These are phyloP conservation scores for Harpagifer antarcticus DNA, from an alignment of 2,797 vertebrate species.

Conservation along the genomic window DNA sequence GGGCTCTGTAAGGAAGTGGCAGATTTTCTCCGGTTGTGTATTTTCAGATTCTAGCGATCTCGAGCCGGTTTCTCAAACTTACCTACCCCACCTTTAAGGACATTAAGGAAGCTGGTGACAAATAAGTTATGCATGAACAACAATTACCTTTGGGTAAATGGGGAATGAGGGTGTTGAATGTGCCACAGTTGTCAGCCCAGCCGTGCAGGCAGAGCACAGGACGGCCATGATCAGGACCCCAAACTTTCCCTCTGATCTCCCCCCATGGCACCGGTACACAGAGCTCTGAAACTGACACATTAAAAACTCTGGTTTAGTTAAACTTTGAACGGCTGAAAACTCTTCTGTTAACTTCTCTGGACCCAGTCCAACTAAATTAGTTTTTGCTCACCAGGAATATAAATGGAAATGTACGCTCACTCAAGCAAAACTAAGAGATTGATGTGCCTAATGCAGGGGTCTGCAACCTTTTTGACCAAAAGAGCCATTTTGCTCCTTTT, in stretches of 20 bases:
- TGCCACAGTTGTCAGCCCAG: slow-evolving; percentile 88
- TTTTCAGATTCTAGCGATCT: too few relatives aligned
- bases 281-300: slow-evolving; percentile 79
- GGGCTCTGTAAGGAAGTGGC: too few relatives aligned
- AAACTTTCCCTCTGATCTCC: slow-evolving; percentile 83
- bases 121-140: background rate
- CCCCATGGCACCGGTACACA: slow-evolving; percentile 84
- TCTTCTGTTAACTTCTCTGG: background rate
- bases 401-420: background rate
- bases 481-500: too few relatives aligned
- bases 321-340: background rate
- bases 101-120: background rate
- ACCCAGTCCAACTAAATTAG: background rate
- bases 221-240: slow-evolving; percentile 81
- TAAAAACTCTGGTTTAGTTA: background rate
- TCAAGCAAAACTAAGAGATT: background rate
- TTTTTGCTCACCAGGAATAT: background rate
- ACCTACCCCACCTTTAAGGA: too few relatives aligned
- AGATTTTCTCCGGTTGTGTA: too few relatives aligned
- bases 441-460: background rate
- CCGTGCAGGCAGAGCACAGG: slow-evolving; percentile 88
- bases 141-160: slow-evolving; percentile 82
- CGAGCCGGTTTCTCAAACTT: too few relatives aligned
- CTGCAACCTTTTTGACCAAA: too few relatives aligned
- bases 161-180: slow-evolving; percentile 86